Evolutionary conservation across 2,888 invertebrate species (phyloP).

Genomic region (Leptogaster cylindrica): DNA sequence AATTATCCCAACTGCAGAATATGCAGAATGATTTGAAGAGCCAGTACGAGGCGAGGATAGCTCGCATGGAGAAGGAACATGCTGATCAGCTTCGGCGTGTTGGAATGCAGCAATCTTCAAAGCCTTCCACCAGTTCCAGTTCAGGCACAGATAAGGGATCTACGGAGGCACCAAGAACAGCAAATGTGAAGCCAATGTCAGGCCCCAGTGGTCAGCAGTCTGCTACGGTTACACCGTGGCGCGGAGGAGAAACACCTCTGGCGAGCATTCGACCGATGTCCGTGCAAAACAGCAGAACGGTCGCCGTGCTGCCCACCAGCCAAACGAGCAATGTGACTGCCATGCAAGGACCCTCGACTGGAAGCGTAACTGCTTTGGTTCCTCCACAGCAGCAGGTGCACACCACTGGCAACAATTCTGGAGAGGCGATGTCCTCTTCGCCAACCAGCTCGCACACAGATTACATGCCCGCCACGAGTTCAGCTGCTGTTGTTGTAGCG

Average conservation of each 20-base stretch:
- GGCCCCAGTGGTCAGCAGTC: constrained; percentile 65
- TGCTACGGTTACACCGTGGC: constrained; percentile 69
- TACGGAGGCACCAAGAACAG: constrained; percentile 74
- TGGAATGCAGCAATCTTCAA: constrained; percentile 69
- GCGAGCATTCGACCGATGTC: constrained; percentile 94
- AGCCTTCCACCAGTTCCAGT: constrained; percentile 73
- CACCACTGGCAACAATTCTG: constrained; percentile 62
- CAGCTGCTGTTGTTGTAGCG: constrained; percentile 68
- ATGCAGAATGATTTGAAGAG: constrained; percentile 70
- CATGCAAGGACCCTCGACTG: constrained; percentile 52
- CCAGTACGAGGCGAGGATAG: constrained; percentile 73
- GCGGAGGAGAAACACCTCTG: constrained; percentile 82
- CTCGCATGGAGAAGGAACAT: constrained; percentile 76
- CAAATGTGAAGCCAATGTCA: constrained; percentile 94
- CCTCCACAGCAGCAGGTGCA: constrained; percentile 70
- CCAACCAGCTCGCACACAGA: constrained; percentile 79
- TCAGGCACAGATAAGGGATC: constrained; percentile 66
- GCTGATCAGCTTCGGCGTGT: constrained; percentile 72
- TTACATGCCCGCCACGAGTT: constrained; percentile 85
- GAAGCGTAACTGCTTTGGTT: constrained; percentile 64
- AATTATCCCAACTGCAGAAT: constrained; percentile 64
- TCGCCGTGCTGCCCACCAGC: constrained; percentile 78
- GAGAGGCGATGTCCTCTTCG: constrained; percentile 69
- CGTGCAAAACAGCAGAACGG: constrained; percentile 72
- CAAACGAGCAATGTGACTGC: constrained; percentile 65